phyloP scores from a whole-genome alignment of 2,113 vertebrate species.

The Genyomyrus donnyi region DNA sequence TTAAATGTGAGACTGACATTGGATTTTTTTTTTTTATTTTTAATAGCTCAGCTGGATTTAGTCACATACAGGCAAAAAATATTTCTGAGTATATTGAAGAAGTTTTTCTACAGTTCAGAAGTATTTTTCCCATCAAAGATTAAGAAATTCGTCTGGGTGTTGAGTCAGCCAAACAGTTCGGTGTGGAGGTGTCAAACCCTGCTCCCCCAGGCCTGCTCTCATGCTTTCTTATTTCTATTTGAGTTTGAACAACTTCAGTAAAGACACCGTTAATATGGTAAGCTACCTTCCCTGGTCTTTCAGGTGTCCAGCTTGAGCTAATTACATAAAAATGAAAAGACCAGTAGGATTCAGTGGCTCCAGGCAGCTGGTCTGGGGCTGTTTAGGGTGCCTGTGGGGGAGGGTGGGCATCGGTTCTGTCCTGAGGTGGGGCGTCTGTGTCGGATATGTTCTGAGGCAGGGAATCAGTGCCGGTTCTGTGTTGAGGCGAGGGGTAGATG shows the following conservation, averaged over 20 bases:
- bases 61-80: slow-evolving; percentile 32
- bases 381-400: background rate
- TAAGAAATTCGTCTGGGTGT: background rate
- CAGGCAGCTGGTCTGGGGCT: background rate
- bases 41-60: slow-evolving; percentile 33
- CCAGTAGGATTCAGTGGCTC: background rate
- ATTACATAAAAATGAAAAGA: background rate
- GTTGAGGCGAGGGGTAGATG: background rate
- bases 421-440: background rate
- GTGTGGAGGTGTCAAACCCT: background rate
- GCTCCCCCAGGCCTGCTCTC: background rate
- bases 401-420: background rate
- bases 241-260: background rate
- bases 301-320: background rate
- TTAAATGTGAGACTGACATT: slow-evolving; percentile 39
- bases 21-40: slow-evolving; percentile 42
- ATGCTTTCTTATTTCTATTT: background rate
- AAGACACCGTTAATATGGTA: background rate
- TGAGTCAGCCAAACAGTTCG: background rate
- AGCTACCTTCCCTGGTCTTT: background rate
- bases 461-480: background rate
- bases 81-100: slow-evolving; percentile 20
- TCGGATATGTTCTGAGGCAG: background rate
- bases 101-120: slow-evolving; percentile 12
- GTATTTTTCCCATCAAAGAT: slow-evolving; percentile 25